phyloP scores from a whole-genome alignment of 2,113 vertebrate species.

The Centropus unirufus region DNA sequence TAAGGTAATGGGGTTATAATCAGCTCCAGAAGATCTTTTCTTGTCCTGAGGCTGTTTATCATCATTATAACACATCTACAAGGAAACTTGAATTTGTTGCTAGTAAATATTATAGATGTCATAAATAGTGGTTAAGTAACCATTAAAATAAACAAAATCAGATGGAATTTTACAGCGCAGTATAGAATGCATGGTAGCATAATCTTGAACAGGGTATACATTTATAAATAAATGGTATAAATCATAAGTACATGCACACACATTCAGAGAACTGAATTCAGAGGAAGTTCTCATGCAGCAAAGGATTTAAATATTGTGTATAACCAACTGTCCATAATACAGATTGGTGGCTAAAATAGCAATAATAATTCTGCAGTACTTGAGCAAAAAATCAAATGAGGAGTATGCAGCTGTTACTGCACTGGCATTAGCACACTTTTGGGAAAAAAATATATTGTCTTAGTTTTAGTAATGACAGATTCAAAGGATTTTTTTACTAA shows the following conservation, averaged over 20 bases:
- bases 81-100: background rate
- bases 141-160: background rate
- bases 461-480: background rate
- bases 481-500: background rate
- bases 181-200: background rate
- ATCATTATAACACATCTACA: background rate
- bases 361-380: background rate
- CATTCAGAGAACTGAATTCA: background rate
- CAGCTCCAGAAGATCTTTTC: background rate
- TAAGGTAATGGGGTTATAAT: background rate
- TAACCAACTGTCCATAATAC: background rate
- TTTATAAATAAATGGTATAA: background rate
- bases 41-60: background rate
- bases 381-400: background rate
- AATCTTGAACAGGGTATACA: background rate
- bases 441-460: background rate
- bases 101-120: background rate
- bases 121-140: background rate
- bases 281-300: background rate
- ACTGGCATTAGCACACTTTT: background rate
- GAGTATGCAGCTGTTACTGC: background rate
- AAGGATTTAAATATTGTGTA: background rate
- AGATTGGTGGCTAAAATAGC: background rate
- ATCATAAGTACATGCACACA: background rate
- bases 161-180: background rate